Evolutionary conservation across 2,113 vertebrate species (phyloP), one percentile per base, ranked within the genome.

Genomic region (Lamprotornis superbus): DNA sequence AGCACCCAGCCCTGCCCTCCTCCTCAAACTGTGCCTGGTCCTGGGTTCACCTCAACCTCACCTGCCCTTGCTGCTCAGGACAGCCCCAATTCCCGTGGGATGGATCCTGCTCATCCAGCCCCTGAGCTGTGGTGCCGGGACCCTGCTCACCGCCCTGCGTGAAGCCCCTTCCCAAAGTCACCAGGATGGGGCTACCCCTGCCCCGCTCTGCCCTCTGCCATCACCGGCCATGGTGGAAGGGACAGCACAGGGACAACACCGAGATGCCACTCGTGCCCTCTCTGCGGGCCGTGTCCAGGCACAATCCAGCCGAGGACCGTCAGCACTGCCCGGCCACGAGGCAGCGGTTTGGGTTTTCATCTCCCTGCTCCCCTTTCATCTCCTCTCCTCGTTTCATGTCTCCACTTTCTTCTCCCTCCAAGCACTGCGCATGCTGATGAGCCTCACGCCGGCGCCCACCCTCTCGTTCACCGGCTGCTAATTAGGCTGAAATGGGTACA

Each of bases 401-500:
- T 90, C 83, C 95, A 95, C 96, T 97, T 97, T 95, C 96, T 97
- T 95, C 96, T 96, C 94, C 89, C 94, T 95, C 94, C 90, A 61
- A 96, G 95, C 50, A 47, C 92, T 59, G 85, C 6, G 92, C 88
- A 93, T 95, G 96, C 94, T 95, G 96, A 96, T 94, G 95, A 97
- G 92, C 14, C 87, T 83, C 70, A 68, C 12, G 28, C 89, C 75
- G 17, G 93, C 64, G 11, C 90, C 90, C 95, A 93, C 85, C 94
- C 96, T 76, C 4, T 30, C 10, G 5, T 65, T 81, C 52, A 6
- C 70, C 40, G 68, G 83, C 94, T 83, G 88, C 85, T 96, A 76
- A 88, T 93, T 24, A 93, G 90, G 76, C 92, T 88, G 18, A 4
- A 46, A 46, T 10, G 67, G 74, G 47, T 12, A 20, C 81, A 18